Evolutionary conservation across 2,113 vertebrate genomes (phyloP).

Genomic region (Prochilodus magdalenae): DNA sequence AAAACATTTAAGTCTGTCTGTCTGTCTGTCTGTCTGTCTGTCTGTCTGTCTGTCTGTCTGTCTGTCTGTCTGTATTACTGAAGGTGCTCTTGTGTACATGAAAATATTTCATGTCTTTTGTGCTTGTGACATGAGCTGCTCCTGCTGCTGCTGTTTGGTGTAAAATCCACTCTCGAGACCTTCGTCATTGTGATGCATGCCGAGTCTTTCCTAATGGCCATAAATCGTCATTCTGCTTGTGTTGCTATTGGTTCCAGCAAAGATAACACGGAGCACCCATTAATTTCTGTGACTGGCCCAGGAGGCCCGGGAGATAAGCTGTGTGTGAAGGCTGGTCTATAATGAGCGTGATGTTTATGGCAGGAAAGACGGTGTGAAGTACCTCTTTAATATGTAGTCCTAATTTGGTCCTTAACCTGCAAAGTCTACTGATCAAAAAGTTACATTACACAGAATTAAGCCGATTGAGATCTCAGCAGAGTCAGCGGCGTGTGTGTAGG

Average conservation of each 20-base stretch:
- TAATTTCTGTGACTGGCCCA: conserved; percentile 2
- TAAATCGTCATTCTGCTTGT: not conserved
- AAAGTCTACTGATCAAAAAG: conserved; percentile 14
- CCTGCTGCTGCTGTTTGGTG: too few relatives aligned
- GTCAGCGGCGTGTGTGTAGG: not conserved
- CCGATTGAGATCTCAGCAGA: too few relatives aligned
- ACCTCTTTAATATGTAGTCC: not conserved
- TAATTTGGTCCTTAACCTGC: conserved; percentile 5
- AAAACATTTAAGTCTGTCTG: too few relatives aligned
- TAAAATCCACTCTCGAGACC: too few relatives aligned
- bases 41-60: too few relatives aligned
- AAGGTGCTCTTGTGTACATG: too few relatives aligned
- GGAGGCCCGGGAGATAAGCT: conserved; percentile 43
- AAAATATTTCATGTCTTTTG: too few relatives aligned
- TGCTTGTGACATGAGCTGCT: too few relatives aligned
- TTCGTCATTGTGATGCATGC: not conserved
- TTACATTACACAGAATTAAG: not conserved
- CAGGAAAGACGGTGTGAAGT: not conserved
- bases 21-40: too few relatives aligned
- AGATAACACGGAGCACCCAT: conserved; percentile 6
- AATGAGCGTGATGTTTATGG: not conserved
- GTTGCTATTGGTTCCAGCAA: not conserved
- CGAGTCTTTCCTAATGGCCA: not conserved
- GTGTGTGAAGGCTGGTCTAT: conserved; percentile 8
- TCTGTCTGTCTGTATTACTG: too few relatives aligned